Base-by-base conservation (phyloP, 2,113 vertebrate genomes). In the Trogon melanurus region DNA sequence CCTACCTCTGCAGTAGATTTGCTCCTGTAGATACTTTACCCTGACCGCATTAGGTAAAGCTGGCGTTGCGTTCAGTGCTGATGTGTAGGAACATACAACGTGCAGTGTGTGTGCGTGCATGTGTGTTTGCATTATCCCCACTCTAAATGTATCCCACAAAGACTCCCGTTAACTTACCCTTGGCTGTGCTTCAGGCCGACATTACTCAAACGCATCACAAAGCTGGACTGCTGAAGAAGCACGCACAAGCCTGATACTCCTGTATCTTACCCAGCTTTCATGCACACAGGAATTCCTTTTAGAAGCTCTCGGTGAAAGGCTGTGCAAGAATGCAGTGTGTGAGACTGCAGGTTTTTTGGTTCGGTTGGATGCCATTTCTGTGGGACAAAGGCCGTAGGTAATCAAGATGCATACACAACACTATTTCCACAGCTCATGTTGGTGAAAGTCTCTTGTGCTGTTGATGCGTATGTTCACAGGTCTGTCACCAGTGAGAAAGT, bases 291-390 rank as follows among this genome's bases (percentile, higher is more conserved):
- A 19, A 26, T 64, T 62, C 27, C 18, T 4, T 30, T 20, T 12
- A 27, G 34, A 23, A 53, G 23, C 16, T 67, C 18, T 19, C 9
- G 5, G 22, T 23, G 58, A 57, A 65, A 62, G 38, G 41, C 38
- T 56, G 44, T 73, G 34, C 22, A 45, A 36, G 38, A 73, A 62
- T 23, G 6, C 29, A 16, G 0, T 29, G 17, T 32, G 29, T 16
- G 48, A 58, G 38, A 54, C 34, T 6, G 23, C 5, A 1, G 2
- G 2, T 1, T 0, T 9, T 53, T 57, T 25, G 4, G 32, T 81
- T 61, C 5, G 0, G 5, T 16, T 22, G 41, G 47, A 10, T 80
- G 29, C 6, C 17, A 8, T 85, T 72, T 54, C 4, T 6, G 6
- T 34, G 30, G 32, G 38, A 58, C 0, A 4, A 38, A 76, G 75